Evolutionary conservation across 2,797 vertebrate genomes (phyloP).

Genomic region (Diglossa cyanea): DNA sequence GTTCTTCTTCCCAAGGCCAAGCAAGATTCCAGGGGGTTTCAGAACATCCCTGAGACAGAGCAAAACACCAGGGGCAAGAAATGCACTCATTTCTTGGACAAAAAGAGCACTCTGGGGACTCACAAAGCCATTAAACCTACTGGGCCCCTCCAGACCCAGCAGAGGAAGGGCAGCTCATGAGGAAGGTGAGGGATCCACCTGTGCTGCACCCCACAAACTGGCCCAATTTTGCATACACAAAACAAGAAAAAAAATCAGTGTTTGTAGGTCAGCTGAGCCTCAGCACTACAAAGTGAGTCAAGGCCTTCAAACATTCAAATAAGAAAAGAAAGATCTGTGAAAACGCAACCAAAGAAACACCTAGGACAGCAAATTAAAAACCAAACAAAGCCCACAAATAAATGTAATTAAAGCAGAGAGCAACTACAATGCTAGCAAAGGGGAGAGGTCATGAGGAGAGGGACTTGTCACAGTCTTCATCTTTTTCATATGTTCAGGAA

Average conservation of each 20-base stretch:
- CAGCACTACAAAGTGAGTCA: neutral
- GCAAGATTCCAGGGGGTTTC: neutral
- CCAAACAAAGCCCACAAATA: neutral
- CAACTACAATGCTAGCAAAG: neutral
- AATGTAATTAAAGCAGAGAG: neutral
- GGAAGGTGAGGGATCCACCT: neutral
- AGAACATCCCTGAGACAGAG: neutral
- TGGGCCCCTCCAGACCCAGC: neutral
- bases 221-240: neutral
- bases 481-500: neutral
- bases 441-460: neutral
- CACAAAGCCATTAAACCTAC: rapidly evolving
- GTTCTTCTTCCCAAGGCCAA: neutral
- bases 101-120: neutral
- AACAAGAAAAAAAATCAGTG: neutral
- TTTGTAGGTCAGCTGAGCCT: neutral
- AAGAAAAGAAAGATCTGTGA: neutral
- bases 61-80: neutral
- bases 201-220: neutral
- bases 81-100: neutral
- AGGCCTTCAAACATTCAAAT: neutral
- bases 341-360: neutral
- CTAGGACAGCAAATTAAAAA: neutral
- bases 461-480: neutral
- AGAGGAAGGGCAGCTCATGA: neutral